These are phyloP conservation scores for Tortricodes alternella DNA, from an alignment of 2,888 invertebrate genomes.

Conservation along the genomic window DNA sequence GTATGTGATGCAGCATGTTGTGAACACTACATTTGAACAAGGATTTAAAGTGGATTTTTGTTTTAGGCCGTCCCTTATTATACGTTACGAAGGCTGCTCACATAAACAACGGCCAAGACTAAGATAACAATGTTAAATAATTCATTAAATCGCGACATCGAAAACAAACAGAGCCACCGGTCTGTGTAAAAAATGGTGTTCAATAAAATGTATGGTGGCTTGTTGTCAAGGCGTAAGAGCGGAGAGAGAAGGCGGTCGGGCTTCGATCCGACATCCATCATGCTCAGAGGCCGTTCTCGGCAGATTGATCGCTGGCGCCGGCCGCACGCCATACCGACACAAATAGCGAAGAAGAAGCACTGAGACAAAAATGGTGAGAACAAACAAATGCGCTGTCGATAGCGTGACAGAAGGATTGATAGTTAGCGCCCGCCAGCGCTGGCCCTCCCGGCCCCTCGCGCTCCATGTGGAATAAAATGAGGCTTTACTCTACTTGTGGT, in stretches of 20 bases:
- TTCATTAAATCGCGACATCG: slow-evolving; percentile 60
- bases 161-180: slow-evolving; percentile 51
- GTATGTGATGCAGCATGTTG: not conserved
- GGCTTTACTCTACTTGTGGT: slow-evolving; percentile 24
- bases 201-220: slow-evolving; percentile 63
- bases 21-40: not conserved
- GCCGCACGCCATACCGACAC: slow-evolving; percentile 49
- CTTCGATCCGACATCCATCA: slow-evolving; percentile 67
- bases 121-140: slow-evolving; percentile 59
- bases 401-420: slow-evolving; percentile 78
- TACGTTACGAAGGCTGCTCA: slow-evolving; percentile 42
- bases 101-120: slow-evolving; percentile 51
- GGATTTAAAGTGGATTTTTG: slow-evolving; percentile 18
- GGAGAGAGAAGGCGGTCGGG: slow-evolving; percentile 44
- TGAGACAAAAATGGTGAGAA: slow-evolving; percentile 77
- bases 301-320: slow-evolving; percentile 73
- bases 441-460: slow-evolving; percentile 9
- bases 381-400: slow-evolving; percentile 81
- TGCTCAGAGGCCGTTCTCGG: slow-evolving; percentile 63
- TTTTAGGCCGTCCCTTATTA: slow-evolving; percentile 27
- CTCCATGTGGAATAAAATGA: slow-evolving; percentile 15
- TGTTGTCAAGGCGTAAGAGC: slow-evolving; percentile 46
- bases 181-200: slow-evolving; percentile 48
- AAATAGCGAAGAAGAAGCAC: slow-evolving; percentile 59
- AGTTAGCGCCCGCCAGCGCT: slow-evolving; percentile 47